These are phyloP conservation scores for Zhuqinia jingwanae DNA, from an alignment of 2,888 invertebrate species.

Conservation along the genomic window DNA sequence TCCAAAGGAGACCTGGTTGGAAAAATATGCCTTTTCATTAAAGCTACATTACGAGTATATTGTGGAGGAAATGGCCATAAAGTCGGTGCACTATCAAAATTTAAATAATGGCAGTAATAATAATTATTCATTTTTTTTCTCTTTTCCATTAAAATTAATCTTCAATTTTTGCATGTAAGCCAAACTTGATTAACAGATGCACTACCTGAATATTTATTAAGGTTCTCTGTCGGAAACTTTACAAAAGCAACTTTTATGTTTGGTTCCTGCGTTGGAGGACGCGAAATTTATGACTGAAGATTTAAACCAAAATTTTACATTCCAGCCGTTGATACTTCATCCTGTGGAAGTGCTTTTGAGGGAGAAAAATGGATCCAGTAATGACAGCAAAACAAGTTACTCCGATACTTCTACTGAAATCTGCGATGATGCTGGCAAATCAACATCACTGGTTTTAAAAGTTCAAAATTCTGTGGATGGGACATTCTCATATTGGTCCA, in stretches of 20 bases:
- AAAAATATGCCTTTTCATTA: slow-evolving; percentile 80
- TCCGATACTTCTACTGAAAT: background rate
- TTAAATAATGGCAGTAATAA: background rate
- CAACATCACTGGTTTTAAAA: slow-evolving; percentile 22
- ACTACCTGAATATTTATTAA: too few relatives aligned
- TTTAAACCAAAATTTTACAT: slow-evolving; percentile 58
- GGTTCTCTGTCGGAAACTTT: slow-evolving; percentile 4
- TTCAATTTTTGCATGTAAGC: too few relatives aligned
- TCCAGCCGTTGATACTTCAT: slow-evolving; percentile 54
- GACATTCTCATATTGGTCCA: slow-evolving; percentile 49
- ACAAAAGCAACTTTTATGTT: slow-evolving; percentile 8
- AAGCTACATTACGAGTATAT: slow-evolving; percentile 83
- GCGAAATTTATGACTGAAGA: slow-evolving; percentile 58
- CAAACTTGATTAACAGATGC: too few relatives aligned
- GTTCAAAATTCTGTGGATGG: slow-evolving; percentile 56
- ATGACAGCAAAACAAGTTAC: background rate
- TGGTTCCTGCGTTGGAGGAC: slow-evolving; percentile 57
- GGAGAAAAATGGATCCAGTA: background rate
- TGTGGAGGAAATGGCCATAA: slow-evolving; percentile 83
- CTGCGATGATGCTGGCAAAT: background rate
- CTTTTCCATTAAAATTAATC: too few relatives aligned
- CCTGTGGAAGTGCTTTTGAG: slow-evolving; percentile 42
- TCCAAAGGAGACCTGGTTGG: slow-evolving; percentile 80
- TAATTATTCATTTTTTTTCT: too few relatives aligned
- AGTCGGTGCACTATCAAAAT: slow-evolving; percentile 39